These are phyloP conservation scores for Chaitophorus viminalis DNA, from an alignment of 2,888 invertebrate species.

Conservation along the genomic window DNA sequence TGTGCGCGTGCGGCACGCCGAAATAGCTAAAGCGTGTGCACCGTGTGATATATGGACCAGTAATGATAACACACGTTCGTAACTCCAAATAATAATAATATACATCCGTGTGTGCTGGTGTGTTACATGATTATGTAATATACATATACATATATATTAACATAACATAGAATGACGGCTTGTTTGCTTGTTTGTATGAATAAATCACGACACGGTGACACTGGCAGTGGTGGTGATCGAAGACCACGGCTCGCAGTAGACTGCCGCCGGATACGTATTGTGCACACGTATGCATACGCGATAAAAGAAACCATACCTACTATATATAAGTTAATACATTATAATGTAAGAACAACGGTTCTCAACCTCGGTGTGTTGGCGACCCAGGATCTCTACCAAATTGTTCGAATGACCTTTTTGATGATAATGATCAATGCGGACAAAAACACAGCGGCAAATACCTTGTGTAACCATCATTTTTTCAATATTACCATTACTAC, in stretches of 20 bases:
- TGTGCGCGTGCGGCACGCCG: not conserved
- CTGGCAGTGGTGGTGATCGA: not conserved
- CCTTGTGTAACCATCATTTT: too few relatives aligned
- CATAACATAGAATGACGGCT: not conserved
- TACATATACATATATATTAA: not conserved
- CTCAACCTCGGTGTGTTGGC: too few relatives aligned
- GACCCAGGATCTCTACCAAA: too few relatives aligned
- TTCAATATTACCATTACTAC: too few relatives aligned
- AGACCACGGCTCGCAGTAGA: not conserved
- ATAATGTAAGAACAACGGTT: too few relatives aligned
- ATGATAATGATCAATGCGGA: too few relatives aligned
- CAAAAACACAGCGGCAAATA: too few relatives aligned
- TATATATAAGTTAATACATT: too few relatives aligned
- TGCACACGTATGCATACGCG: too few relatives aligned
- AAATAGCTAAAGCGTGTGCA: not conserved
- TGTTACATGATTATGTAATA: not conserved
- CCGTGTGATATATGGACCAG: constrained; percentile 28
- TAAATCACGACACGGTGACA: constrained; percentile 6
- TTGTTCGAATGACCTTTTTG: too few relatives aligned
- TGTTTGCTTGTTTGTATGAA: constrained; percentile 1
- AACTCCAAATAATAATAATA: not conserved
- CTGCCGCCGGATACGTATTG: too few relatives aligned
- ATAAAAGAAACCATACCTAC: too few relatives aligned
- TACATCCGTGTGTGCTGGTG: not conserved
- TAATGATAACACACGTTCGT: constrained; percentile 32